A percentile compares a stretch with the other conserved stretches of the same genome.
These are phyloP conservation scores for Eulemur macaco DNA, from an alignment of 2,113 vertebrate genomes.

Conservation along the genomic window DNA sequence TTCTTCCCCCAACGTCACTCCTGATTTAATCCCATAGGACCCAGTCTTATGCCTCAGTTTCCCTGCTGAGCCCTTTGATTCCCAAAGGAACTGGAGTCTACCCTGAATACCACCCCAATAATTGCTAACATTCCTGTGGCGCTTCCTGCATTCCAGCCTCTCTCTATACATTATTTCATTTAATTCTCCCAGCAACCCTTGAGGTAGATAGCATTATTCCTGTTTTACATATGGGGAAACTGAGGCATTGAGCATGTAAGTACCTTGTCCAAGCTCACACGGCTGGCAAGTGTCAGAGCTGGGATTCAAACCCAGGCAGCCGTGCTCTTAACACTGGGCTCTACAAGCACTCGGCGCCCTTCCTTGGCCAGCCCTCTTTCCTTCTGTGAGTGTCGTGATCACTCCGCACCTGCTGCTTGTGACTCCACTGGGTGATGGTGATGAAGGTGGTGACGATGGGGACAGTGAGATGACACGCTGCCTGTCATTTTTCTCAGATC, in stretches of 20 bases:
- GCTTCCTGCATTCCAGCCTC: not conserved
- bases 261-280: not conserved
- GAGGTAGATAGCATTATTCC: not conserved
- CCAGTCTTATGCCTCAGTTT: not conserved
- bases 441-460: not conserved
- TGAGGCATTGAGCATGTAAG: not conserved
- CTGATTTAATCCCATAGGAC: not conserved
- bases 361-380: not conserved
- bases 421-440: not conserved
- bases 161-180: not conserved
- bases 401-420: not conserved
- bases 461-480: not conserved
- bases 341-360: fast-evolving
- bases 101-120: too few relatives aligned
- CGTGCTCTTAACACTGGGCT: not conserved
- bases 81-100: not conserved
- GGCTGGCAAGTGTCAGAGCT: not conserved
- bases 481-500: not conserved
- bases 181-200: not conserved
- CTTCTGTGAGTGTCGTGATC: not conserved
- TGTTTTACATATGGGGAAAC: not conserved
- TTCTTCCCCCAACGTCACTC: too few relatives aligned
- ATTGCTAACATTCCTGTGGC: not conserved
- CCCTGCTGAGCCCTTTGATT: not conserved
- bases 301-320: not conserved